These are phyloP conservation scores for Conus ventricosus DNA, from an alignment of 1,140 invertebrate species.

Conservation along the genomic window DNA sequence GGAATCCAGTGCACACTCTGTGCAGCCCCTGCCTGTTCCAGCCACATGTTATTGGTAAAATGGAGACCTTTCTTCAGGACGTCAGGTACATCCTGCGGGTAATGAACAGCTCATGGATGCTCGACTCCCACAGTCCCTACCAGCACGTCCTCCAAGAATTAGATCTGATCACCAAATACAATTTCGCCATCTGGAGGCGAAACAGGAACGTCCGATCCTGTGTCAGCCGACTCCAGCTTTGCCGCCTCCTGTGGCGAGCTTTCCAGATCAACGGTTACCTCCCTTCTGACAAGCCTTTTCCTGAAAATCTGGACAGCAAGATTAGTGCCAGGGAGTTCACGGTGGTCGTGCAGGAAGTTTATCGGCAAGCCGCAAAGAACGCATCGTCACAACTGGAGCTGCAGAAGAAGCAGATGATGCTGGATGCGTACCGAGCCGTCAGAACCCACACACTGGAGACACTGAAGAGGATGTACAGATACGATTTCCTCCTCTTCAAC, in stretches of 20 bases:
- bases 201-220: constrained; percentile 14
- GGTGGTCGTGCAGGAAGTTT: neutral
- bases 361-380: neutral
- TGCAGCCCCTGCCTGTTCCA: constrained; percentile 33
- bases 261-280: constrained; percentile 51
- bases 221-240: constrained; percentile 35
- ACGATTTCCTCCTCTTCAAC: constrained; percentile 22
- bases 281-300: constrained; percentile 28
- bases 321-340: neutral
- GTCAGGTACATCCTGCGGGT: constrained; percentile 7
- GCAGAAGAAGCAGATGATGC: constrained; percentile 19
- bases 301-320: neutral
- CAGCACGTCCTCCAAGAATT: constrained; percentile 2
- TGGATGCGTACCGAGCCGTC: constrained; percentile 13
- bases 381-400: neutral
- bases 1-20: neutral
- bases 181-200: neutral
- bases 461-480: neutral
- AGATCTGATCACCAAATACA: constrained; percentile 6
- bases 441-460: neutral
- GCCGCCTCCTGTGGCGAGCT: constrained; percentile 40
- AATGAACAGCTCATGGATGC: constrained; percentile 18
- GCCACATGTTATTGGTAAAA: constrained; percentile 38
- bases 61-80: constrained; percentile 38
- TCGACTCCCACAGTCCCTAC: neutral